A percentile compares a stretch with the other conserved stretches of the same genome.
Evolutionary conservation across 2,888 invertebrate genomes (phyloP).

Genomic region (Halictus quadricinctus): DNA sequence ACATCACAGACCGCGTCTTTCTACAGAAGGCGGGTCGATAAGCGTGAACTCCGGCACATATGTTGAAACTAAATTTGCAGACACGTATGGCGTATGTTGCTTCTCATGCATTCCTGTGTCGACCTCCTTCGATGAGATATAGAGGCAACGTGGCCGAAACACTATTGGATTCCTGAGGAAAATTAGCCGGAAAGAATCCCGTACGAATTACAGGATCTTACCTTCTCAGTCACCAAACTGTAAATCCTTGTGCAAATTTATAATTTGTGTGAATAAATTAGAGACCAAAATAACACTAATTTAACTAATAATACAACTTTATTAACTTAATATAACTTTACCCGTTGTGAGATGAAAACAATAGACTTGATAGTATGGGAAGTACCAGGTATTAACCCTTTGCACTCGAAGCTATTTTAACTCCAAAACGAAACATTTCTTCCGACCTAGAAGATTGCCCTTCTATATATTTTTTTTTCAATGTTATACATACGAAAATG

Average conservation of each 20-base stretch:
- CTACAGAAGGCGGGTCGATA: slow-evolving; percentile 71
- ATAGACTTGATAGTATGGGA: not conserved
- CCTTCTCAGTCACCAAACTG: too few species aligned
- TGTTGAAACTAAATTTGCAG: slow-evolving; percentile 63
- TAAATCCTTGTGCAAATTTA: too few species aligned
- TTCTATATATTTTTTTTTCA: too few species aligned
- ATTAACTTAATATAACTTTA: not conserved
- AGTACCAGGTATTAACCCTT: not conserved
- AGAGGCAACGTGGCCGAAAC: not conserved
- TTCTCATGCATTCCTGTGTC: slow-evolving; percentile 32
- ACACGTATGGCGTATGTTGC: slow-evolving; percentile 46
- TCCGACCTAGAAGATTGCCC: too few species aligned
- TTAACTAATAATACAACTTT: not conserved
- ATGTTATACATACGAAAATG: too few species aligned
- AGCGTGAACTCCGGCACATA: slow-evolving; percentile 67
- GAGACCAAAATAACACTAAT: not conserved
- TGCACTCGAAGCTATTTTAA: too few species aligned
- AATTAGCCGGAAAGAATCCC: not conserved
- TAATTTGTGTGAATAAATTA: too few species aligned
- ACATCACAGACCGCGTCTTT: slow-evolving; percentile 58
- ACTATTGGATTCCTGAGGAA: too few species aligned
- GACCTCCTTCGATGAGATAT: slow-evolving; percentile 7
- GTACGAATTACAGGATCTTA: too few species aligned
- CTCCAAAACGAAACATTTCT: too few species aligned
- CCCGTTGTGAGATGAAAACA: not conserved